Conservation (phyloP, 1,140 invertebrate genomes). For the Drosophila asahinai region DNA sequence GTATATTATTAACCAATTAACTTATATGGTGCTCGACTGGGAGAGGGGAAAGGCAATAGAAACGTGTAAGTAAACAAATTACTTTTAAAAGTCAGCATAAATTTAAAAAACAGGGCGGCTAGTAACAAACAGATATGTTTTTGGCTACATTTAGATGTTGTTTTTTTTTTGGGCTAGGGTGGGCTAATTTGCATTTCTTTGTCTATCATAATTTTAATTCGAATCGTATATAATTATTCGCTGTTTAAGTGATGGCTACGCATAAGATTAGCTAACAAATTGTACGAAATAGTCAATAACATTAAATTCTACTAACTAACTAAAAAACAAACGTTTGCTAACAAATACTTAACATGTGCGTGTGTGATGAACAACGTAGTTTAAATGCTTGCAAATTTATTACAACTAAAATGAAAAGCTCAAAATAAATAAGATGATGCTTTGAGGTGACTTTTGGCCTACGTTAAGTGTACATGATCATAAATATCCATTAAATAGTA, state of each 20-base stretch:
- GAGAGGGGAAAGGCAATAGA: background rate
- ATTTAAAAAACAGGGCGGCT: background rate
- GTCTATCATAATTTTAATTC: conserved; percentile 50
- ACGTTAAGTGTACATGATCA: conserved; percentile 51
- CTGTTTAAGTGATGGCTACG: conserved; percentile 71
- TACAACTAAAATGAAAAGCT: conserved; percentile 64
- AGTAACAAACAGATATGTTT: conserved; percentile 8
- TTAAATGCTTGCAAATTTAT: conserved; percentile 73
- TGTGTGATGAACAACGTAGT: conserved; percentile 55
- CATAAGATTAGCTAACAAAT: conserved; percentile 63
- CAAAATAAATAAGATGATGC: conserved; percentile 77
- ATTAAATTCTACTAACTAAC: conserved; percentile 57
- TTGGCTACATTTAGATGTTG: conserved; percentile 23
- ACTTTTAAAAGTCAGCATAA: conserved; percentile 1
- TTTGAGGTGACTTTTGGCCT: conserved; percentile 48
- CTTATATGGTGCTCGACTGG: conserved; percentile 5
- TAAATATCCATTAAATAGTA: conserved; percentile 54
- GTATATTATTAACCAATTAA: conserved; percentile 2
- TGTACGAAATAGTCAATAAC: conserved; percentile 65
- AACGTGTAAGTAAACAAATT: background rate
- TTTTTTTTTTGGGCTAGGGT: conserved; percentile 51
- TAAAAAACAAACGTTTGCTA: conserved; percentile 57
- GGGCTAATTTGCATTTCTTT: conserved; percentile 66
- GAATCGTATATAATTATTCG: conserved; percentile 73
- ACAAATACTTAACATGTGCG: conserved; percentile 57